Conservation (phyloP, 2,797 vertebrate genomes). For the Phoxinus dragarum region DNA sequence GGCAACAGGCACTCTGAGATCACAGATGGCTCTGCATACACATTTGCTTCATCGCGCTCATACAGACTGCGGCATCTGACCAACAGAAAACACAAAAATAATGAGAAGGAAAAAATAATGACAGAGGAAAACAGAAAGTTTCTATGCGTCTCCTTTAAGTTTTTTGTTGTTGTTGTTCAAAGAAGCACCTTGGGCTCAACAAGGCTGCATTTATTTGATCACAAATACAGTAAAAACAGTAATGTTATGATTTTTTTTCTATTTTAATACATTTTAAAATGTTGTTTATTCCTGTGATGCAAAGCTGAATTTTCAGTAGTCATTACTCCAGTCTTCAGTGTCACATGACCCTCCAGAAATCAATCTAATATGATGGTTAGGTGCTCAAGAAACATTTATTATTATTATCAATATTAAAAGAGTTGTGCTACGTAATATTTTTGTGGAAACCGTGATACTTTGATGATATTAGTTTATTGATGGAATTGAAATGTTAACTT, state of each 20-base stretch:
- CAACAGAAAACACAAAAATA: conserved; percentile 21
- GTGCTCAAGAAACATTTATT: not conserved
- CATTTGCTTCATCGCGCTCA: conserved; percentile 87
- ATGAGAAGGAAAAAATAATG: not conserved
- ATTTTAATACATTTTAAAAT: not conserved
- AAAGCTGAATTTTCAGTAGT: not conserved
- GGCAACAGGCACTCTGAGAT: conserved; percentile 80
- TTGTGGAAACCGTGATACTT: too few species aligned
- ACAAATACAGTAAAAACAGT: not conserved
- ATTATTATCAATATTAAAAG: not conserved
- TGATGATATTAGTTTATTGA: not conserved
- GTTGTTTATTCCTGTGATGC: not conserved
- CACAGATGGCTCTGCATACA: conserved; percentile 84
- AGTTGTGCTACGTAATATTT: not conserved
- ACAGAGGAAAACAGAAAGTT: not conserved
- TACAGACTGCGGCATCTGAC: conserved; percentile 83
- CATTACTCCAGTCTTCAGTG: not conserved
- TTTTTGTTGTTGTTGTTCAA: not conserved
- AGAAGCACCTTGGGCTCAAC: not conserved
- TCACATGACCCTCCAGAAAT: not conserved
- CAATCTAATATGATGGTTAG: not conserved
- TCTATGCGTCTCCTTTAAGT: too few species aligned
- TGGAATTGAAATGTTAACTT: not conserved
- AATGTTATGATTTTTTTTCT: too few species aligned
- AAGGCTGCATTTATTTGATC: not conserved